phyloP scores from a whole-genome alignment of 2,113 vertebrate species.

The Pseudorasbora parva region DNA sequence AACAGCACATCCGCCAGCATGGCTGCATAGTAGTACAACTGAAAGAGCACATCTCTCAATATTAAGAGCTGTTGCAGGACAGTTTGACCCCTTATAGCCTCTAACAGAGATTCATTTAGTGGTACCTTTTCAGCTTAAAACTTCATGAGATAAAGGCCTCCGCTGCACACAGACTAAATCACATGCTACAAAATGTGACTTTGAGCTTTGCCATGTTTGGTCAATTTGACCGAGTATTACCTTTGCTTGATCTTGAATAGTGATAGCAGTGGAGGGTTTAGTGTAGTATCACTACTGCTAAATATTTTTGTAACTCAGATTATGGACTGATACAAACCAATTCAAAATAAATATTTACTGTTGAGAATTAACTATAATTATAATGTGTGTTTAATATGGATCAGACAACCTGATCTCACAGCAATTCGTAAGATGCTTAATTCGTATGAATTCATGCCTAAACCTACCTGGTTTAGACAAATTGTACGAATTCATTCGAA shows the following conservation, averaged over 20 bases:
- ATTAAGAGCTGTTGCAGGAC: neutral
- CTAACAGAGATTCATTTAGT: neutral
- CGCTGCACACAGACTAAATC: neutral
- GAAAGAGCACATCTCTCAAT: conserved; percentile 42
- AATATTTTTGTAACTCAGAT: neutral
- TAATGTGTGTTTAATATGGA: too few relatives aligned
- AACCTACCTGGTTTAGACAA: too few relatives aligned
- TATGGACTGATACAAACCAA: neutral
- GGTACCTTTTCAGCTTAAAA: neutral
- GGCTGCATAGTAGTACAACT: conserved; percentile 89
- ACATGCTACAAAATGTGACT: neutral
- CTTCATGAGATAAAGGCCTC: neutral
- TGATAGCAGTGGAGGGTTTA: neutral
- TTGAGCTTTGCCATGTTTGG: neutral
- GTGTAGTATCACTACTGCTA: neutral
- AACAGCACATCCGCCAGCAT: conserved; percentile 86
- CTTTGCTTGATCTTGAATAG: neutral
- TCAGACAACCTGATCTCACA: neutral
- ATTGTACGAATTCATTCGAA: too few relatives aligned
- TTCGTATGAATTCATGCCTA: too few relatives aligned
- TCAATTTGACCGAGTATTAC: neutral
- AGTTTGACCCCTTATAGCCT: neutral
- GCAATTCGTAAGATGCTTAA: too few relatives aligned
- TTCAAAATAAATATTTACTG: neutral
- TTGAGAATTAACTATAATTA: neutral